phyloP scores from a whole-genome alignment of 2,888 invertebrate species.

The Drosophila dives region DNA sequence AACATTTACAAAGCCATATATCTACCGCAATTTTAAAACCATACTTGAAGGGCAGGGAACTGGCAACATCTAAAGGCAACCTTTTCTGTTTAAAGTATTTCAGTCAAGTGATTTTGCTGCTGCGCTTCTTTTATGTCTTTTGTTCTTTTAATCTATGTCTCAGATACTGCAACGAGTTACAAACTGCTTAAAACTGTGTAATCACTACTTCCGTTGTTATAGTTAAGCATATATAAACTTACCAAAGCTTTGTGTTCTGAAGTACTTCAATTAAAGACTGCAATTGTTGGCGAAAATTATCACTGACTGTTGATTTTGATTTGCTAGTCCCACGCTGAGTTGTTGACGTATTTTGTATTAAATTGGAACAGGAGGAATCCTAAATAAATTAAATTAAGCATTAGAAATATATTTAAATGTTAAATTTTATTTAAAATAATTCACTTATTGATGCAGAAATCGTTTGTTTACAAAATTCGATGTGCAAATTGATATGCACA shows the following conservation, averaged over 20 bases:
- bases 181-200: not conserved
- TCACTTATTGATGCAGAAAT: not conserved
- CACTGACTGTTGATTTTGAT: constrained; percentile 95
- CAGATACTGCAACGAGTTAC: not conserved
- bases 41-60: no score
- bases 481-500: no score
- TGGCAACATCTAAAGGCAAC: no score
- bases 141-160: not conserved
- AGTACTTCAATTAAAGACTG: constrained; percentile 95
- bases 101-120: not conserved
- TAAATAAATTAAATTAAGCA: constrained; percentile 59
- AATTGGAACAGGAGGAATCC: constrained; percentile 84
- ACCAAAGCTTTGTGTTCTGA: constrained; percentile 96
- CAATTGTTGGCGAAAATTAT: constrained; percentile 94
- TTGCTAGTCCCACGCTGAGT: constrained; percentile 94
- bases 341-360: constrained; percentile 79
- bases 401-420: not conserved
- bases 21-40: no score
- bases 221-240: constrained; percentile 52
- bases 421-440: not conserved
- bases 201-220: not conserved
- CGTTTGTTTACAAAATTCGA: no score
- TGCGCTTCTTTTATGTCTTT: no score
- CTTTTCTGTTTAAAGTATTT: not conserved
- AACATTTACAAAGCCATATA: no score